Percentiles rank a stretch among this genome's conserved stretches.
Conservation (phyloP, 2,888 invertebrate genomes). For the Entomobrya multifasciata region DNA sequence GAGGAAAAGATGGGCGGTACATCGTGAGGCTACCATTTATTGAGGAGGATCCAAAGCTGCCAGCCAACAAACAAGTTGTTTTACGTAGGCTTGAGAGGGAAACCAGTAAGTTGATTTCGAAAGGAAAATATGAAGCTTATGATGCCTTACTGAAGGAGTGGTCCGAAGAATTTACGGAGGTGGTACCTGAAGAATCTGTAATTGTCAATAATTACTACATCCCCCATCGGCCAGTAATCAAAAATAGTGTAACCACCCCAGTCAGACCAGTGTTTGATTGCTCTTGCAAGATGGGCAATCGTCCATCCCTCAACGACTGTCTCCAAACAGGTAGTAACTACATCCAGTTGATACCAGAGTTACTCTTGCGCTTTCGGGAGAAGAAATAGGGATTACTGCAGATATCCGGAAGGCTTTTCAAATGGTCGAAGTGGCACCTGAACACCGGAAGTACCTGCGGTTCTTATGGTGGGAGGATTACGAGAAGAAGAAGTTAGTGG, state of each 20-base stretch:
- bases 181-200: conserved; percentile 69
- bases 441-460: conserved; percentile 79
- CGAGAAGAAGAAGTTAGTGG: background rate
- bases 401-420: conserved; percentile 80
- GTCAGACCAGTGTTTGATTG: conserved; percentile 79
- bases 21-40: conserved; percentile 63
- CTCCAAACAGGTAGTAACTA: conserved; percentile 74
- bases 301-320: conserved; percentile 74
- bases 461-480: conserved; percentile 79
- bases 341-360: conserved; percentile 67
- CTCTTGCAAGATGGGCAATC: conserved; percentile 66
- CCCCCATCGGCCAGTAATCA: conserved; percentile 77
- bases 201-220: conserved; percentile 38
- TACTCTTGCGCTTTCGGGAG: conserved; percentile 63
- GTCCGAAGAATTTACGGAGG: conserved; percentile 72
- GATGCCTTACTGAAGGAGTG: conserved; percentile 56
- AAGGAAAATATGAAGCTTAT: conserved; percentile 38
- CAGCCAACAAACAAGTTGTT: conserved; percentile 55
- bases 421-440: conserved; percentile 78
- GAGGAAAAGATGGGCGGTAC: conserved; percentile 58
- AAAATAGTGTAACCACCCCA: conserved; percentile 73
- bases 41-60: conserved; percentile 3
- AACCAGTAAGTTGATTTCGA: conserved; percentile 14
- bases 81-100: conserved; percentile 29
- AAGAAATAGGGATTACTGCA: conserved; percentile 62